Evolutionary conservation across 2,113 vertebrate genomes (phyloP), one percentile per base, ranked within the genome.

Genomic region (Thunnus thynnus): DNA sequence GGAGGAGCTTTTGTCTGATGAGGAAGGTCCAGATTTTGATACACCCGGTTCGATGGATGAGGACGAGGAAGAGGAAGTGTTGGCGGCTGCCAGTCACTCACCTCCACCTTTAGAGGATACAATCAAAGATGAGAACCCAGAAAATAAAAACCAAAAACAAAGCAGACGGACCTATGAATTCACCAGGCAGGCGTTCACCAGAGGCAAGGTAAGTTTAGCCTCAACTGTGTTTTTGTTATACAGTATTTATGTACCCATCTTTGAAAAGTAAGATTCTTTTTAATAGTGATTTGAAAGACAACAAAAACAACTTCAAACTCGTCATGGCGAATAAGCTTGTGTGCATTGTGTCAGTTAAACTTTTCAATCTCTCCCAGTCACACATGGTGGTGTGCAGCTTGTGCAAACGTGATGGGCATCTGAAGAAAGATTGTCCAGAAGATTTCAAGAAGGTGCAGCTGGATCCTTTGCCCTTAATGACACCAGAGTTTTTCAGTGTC

Each of bases 391-490:
- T 98, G 50, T 99, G 97, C 90, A 96, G 96, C 86, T 93, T 99
- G 77, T 99, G 97, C 88, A 99, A 97, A 88, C 95, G 96, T 46
- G 97, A 99, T 73, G 97, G 97, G 18, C 97, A 99, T 73, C 93
- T 97, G 71, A 98, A 97, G 85, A 96, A 93, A 51, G 97, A 98
- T 87, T 99, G 97, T 83, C 97, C 97, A 1, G 97, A 99, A 85
- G 97, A 99, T 91, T 98, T 99, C 93, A 98, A 97, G 93, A 97
- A 96, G 86, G 96, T 98, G 82, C 94, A 96, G 64, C 95, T 98
- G 80, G 95, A 96, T 7, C 95, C 96, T 56, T 88, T 98, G 75
- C 97, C 97, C 54, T 84, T 87, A 0, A 84, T 97, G 81, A 96
- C 96, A 32, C 91, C 94, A 20, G 96, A 94, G 76, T 99, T 98